A percentile compares a stretch with the other conserved stretches of the same genome.
phyloP scores from a whole-genome alignment of 2,888 invertebrate genomes.

The Anthrax anthrax region DNA sequence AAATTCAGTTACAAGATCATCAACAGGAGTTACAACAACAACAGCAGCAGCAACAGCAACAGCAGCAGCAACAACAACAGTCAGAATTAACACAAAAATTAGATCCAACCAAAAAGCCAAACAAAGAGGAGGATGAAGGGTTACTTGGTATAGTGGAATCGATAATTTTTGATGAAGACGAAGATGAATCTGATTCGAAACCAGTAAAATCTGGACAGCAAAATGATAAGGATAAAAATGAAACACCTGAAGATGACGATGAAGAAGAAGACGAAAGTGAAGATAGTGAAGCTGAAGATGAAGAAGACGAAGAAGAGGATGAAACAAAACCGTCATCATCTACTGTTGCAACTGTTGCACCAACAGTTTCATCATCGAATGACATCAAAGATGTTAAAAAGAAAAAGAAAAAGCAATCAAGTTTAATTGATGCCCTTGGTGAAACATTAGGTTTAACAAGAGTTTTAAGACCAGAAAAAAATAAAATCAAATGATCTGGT shows the following conservation, averaged over 20 bases:
- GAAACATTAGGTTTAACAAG: constrained; percentile 3
- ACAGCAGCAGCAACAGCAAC: too few relatives aligned
- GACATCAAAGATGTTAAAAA: not conserved
- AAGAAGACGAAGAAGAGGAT: not conserved
- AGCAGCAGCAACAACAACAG: too few relatives aligned
- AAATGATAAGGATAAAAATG: not conserved
- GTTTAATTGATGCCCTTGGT: constrained; percentile 1
- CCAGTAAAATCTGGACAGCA: not conserved
- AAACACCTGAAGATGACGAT: not conserved
- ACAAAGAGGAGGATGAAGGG: constrained; percentile 1
- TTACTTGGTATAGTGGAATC: constrained; percentile 4
- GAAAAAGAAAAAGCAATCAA: constrained; percentile 1
- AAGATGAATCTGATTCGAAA: not conserved
- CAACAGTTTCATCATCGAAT: not conserved
- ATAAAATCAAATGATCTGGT: too few relatives aligned
- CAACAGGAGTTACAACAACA: too few relatives aligned
- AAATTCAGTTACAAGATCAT: too few relatives aligned
- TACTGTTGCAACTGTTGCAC: too few relatives aligned
- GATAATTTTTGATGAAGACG: constrained; percentile 4
- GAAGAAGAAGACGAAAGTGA: not conserved
- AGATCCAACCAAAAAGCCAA: not conserved
- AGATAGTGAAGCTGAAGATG: not conserved
- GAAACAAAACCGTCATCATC: not conserved
- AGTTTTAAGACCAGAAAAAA: not conserved
- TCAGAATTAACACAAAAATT: too few relatives aligned